Evolutionary conservation across 2,113 vertebrate genomes (phyloP).

Genomic region (Cyanocitta stelleri): DNA sequence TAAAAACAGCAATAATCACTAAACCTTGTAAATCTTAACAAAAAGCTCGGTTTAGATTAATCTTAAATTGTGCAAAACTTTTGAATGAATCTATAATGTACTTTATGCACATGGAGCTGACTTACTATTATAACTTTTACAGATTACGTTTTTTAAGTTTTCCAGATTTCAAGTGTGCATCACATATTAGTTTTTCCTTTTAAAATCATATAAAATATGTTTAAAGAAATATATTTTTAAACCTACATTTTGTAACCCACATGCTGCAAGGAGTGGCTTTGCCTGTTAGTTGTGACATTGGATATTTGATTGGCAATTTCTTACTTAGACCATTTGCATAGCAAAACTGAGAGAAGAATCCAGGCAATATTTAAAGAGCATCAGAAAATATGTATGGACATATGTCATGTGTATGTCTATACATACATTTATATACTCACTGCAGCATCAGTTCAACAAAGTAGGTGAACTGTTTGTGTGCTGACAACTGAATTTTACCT

Average conservation of each 20-base stretch:
- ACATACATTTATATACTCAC: rapidly evolving
- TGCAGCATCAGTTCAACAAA: neutral
- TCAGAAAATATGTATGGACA: neutral
- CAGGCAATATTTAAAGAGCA: neutral
- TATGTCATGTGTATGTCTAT: rapidly evolving
- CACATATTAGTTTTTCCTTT: neutral
- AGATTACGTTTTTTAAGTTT: neutral
- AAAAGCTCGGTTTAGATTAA: neutral
- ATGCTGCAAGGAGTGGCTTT: neutral
- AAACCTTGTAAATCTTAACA: neutral
- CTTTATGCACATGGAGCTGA: neutral
- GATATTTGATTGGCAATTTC: neutral
- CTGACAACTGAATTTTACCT: neutral
- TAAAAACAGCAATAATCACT: neutral
- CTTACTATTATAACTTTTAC: neutral
- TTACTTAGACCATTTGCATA: neutral
- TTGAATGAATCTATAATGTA: neutral
- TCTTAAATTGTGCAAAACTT: neutral
- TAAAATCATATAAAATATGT: neutral
- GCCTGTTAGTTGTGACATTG: neutral
- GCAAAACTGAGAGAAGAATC: neutral
- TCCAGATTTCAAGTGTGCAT: neutral
- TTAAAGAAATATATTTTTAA: neutral
- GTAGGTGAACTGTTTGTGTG: neutral
- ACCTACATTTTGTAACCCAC: neutral